These are phyloP conservation scores for Bubo blakistoni DNA, from an alignment of 2,113 vertebrate genomes.

Conservation along the genomic window DNA sequence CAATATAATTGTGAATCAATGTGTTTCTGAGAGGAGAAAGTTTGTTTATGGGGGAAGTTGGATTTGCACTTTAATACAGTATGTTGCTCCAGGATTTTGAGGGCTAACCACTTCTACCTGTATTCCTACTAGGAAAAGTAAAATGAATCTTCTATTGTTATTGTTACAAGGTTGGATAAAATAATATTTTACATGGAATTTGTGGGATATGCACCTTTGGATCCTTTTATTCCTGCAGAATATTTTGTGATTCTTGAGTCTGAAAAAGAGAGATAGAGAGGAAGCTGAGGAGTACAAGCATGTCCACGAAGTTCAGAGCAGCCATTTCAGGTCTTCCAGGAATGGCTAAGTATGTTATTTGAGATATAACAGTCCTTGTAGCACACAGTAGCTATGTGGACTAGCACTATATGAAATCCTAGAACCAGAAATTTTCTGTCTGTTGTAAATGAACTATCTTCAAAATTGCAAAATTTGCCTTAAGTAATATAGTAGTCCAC, in stretches of 20 bases:
- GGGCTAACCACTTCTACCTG: not conserved
- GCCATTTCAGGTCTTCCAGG: not conserved
- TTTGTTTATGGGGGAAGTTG: not conserved
- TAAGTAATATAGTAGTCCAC: not conserved
- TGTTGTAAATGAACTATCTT: not conserved
- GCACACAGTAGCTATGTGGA: not conserved
- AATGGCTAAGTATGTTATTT: not conserved
- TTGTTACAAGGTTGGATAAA: not conserved
- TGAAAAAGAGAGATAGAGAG: not conserved
- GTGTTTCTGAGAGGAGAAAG: not conserved
- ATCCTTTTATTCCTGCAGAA: not conserved
- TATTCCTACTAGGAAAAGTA: not conserved
- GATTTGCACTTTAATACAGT: not conserved
- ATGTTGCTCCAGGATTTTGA: not conserved
- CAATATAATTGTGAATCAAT: not conserved
- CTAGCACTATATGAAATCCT: not conserved
- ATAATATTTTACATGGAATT: not conserved
- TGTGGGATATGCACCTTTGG: not conserved
- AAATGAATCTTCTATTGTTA: not conserved
- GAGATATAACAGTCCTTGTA: not conserved
- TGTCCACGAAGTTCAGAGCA: not conserved
- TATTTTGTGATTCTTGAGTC: not conserved
- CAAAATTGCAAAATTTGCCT: not conserved
- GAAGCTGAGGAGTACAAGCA: not conserved
- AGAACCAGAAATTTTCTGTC: not conserved